Base-by-base conservation (phyloP, 2,113 vertebrate species). In the Reinhardtius hippoglossoides region DNA sequence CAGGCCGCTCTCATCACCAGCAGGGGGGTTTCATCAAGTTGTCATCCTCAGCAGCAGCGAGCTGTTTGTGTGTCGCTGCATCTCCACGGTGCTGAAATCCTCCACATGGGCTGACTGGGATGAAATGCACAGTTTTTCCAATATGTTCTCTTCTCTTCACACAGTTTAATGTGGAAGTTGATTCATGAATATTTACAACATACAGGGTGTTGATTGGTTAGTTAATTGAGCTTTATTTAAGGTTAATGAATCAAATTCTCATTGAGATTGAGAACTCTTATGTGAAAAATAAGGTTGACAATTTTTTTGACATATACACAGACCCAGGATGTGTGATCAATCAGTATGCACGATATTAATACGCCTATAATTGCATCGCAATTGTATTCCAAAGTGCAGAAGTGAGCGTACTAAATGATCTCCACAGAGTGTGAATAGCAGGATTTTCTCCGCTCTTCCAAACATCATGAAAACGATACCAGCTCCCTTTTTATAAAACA, bases 11-110 rank as follows among this genome's bases (percentile, higher is more conserved):
- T 83, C 76, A 81, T 81, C 81, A 78, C 63, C 0, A n/a, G 57
- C 78, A 78, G 89, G 89, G 81, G 70, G 67, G 60, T 84, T 89
- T 84, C 71, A 88, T 89, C 83, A 86, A 80, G 71, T 67, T 85
- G 87, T 87, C 82, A 81, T 87, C 70, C 71, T 71, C 59, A 46
- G 75, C 44, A 61, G 57, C 50, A 5, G 71, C 16, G 24, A 10
- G 31, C 76, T 52, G n/a, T 46, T 71, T 59, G 59, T 59, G 59
- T 69, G 68, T 73, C 20, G 64, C 58, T 15, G 60, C 40, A 12
- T 42, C 81, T 72, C 7, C 67, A 57, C 21, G 42, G 66, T 35
- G 56, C 58, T 66, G 63, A 44, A 65, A 4, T 60, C 54, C 76
- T 50, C 40, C n/a, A 44, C 64, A 52, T 16, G 21, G 21, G 48